Evolutionary conservation across 2,113 vertebrate species (phyloP).

Genomic region (Passerina amoena): DNA sequence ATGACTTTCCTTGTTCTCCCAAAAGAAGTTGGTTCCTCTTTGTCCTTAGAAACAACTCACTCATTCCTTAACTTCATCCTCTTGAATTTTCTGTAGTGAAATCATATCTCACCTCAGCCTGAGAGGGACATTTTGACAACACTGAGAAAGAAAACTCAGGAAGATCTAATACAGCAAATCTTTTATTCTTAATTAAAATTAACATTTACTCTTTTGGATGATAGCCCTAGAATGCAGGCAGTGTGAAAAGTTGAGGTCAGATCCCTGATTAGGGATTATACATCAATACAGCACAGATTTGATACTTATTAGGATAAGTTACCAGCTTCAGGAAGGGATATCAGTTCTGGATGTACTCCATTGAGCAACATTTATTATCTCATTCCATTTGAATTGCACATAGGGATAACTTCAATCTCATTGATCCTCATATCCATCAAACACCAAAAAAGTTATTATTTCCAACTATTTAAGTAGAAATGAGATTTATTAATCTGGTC

Average conservation of each 20-base stretch:
- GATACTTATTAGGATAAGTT: background rate
- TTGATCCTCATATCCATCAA: background rate
- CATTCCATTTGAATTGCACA: background rate
- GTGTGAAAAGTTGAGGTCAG: background rate
- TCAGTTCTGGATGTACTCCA: background rate
- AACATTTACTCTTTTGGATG: background rate
- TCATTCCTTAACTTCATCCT: background rate
- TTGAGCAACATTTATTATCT: background rate
- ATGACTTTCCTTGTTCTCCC: background rate
- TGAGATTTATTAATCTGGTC: background rate
- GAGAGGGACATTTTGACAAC: background rate
- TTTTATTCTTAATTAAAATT: background rate
- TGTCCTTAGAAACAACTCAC: background rate
- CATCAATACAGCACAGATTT: background rate
- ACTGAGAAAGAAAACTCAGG: background rate
- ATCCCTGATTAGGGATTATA: background rate
- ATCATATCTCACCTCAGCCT: background rate
- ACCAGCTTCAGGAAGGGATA: background rate
- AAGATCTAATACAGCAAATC: background rate
- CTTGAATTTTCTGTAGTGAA: background rate
- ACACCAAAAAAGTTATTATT: background rate
- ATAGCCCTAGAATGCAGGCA: background rate
- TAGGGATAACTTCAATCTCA: background rate
- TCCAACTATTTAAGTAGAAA: background rate
- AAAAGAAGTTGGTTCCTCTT: background rate